Percentiles rank a stretch among this genome's conserved stretches.
These are phyloP conservation scores for Heliconius cydno DNA, from an alignment of 2,888 invertebrate genomes.

Conservation along the genomic window DNA sequence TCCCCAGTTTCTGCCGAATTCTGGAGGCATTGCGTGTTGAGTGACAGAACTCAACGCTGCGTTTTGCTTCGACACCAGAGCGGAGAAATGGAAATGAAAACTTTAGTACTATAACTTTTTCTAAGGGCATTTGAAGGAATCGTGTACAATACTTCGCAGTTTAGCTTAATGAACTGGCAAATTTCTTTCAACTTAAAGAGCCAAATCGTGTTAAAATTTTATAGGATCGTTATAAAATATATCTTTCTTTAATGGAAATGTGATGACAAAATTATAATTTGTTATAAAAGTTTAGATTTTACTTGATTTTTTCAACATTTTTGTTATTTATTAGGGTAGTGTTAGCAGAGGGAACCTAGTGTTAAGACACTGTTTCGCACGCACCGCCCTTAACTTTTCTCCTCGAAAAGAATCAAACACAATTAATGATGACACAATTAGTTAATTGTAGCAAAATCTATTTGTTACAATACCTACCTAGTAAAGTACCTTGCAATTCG, in stretches of 20 bases:
- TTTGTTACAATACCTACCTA: no score
- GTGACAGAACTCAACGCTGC: neutral
- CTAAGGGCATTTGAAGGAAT: neutral
- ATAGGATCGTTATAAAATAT: no score
- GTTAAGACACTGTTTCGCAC: no score
- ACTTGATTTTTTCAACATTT: neutral
- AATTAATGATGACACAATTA: no score
- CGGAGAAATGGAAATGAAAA: no score
- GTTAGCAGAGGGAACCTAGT: no score
- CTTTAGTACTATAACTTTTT: neutral
- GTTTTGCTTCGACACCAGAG: neutral
- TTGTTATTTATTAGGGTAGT: neutral
- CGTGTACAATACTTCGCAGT: neutral
- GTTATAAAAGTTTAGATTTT: neutral
- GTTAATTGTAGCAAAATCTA: no score
- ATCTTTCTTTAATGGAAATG: neutral
- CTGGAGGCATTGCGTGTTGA: no score
- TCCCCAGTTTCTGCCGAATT: no score
- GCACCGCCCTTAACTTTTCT: no score
- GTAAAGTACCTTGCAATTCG: no score
- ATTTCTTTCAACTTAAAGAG: constrained; percentile 16
- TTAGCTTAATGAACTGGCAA: constrained; percentile 24
- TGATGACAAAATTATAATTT: neutral
- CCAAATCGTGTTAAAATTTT: constrained; percentile 21
- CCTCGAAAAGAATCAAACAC: no score